These are phyloP conservation scores for Heptranchias perlo DNA, from an alignment of 2,113 vertebrate genomes.

Conservation along the genomic window DNA sequence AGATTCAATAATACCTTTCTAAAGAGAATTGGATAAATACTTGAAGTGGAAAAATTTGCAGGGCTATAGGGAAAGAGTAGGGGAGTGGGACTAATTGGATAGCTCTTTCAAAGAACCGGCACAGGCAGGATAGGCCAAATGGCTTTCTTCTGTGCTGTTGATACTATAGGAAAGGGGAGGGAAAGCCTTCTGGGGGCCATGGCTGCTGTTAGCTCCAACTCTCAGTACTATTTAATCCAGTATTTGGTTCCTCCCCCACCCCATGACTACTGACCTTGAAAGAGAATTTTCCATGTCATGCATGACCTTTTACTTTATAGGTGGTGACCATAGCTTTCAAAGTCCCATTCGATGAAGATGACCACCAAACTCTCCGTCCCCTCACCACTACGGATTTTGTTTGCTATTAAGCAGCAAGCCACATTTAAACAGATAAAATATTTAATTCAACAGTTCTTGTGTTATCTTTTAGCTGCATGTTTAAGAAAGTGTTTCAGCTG, in stretches of 20 bases:
- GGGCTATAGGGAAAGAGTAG: too few relatives aligned
- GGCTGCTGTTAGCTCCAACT: constrained; percentile 42
- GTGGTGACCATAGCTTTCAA: constrained; percentile 51
- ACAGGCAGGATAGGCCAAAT: too few relatives aligned
- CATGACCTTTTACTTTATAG: constrained; percentile 48
- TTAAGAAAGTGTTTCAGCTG: constrained; percentile 43
- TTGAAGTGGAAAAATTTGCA: too few relatives aligned
- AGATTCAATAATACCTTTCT: too few relatives aligned
- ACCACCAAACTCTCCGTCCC: constrained; percentile 41
- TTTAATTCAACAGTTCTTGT: constrained; percentile 39
- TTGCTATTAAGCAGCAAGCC: constrained; percentile 40
- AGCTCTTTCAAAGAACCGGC: too few relatives aligned
- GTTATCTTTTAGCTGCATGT: constrained; percentile 32
- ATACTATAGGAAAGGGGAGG: too few relatives aligned
- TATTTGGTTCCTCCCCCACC: constrained; percentile 43
- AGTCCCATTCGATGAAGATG: constrained; percentile 40
- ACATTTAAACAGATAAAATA: constrained; percentile 40
- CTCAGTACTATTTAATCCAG: constrained; percentile 47
- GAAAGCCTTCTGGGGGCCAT: constrained; percentile 36
- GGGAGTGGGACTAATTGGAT: too few relatives aligned
- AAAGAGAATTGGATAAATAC: too few relatives aligned
- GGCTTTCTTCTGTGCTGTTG: too few relatives aligned
- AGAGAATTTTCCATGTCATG: constrained; percentile 46
- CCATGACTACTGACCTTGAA: constrained; percentile 53
- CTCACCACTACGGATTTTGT: constrained; percentile 32